Evolutionary conservation across 2,113 vertebrate genomes (phyloP), one percentile per base, ranked within the genome.

Genomic region (Spermophilus dauricus): DNA sequence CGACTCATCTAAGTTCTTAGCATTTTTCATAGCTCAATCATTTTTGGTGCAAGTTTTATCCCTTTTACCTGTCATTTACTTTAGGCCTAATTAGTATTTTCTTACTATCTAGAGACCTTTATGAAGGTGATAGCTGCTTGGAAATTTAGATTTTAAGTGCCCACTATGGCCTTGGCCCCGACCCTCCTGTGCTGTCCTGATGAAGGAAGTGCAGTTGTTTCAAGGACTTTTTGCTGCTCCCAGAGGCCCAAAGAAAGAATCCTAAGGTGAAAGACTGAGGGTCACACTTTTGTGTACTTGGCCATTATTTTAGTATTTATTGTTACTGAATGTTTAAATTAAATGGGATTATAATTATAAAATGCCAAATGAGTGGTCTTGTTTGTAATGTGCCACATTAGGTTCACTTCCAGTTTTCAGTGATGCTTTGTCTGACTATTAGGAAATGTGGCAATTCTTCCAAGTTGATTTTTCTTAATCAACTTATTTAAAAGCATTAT

Each of bases 1-100:
- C 69, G 94, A 85, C 94, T 97, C 94, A 90, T 97, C 89, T 93
- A 17, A 92, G 97, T 97, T 96, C 92, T 95, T 96, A 96, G 63
- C 39, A 83, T 84, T 96, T 97, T 94, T 95, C 84, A 92, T 42
- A 96, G 85, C 82, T 89, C 65, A 69, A 92, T 89, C 72, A n/a
- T 78, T 89, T 89, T 92, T 69, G 26, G 6, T 95, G 32, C 75
- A 94, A 65, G 42, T 85, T 91, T 80, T 93, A 10, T 95, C 75
- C 20, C 69, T 91, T 92, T 93, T 95, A 96, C 92, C 90, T 94
- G 37, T 97, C 86, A 72, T 80, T 89, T 94, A 56, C 77, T 75
- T 56, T 30, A 84, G 78, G 42, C 86, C 88, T 81, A 69, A 17
- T 86, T 96, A 37, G 22, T 91, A 45, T 83, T 97, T 86, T 84